Percentiles rank a stretch among this genome's conserved stretches.
Evolutionary conservation across 2,113 vertebrate species (phyloP).

Genomic region (Rhabdomys dilectus): DNA sequence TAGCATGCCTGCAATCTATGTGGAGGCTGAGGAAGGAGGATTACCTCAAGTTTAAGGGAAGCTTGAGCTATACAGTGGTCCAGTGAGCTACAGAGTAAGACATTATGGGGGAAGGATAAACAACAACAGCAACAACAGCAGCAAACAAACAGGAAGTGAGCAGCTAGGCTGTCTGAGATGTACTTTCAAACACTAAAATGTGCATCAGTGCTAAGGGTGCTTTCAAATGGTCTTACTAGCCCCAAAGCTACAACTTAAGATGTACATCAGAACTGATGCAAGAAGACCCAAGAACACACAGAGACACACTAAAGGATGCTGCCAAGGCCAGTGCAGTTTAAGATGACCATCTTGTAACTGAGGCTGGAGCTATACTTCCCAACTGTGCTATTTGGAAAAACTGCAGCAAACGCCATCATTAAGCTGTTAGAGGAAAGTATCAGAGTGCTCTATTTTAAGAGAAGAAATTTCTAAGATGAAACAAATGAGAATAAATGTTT

Average conservation of each 20-base stretch:
- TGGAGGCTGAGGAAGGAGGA: background rate
- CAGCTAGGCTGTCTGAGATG: background rate
- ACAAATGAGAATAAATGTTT: conserved; percentile 34
- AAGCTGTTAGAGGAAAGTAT: background rate
- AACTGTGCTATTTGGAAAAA: background rate
- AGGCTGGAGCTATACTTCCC: background rate
- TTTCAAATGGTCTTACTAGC: conserved; percentile 1
- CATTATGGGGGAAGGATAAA: background rate
- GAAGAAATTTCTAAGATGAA: conserved; percentile 36
- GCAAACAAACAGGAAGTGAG: background rate
- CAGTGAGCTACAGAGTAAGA: background rate
- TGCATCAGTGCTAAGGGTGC: background rate
- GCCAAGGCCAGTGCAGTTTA: background rate
- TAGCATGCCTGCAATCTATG: background rate
- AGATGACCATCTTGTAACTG: background rate
- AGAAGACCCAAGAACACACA: background rate
- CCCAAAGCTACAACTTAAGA: background rate
- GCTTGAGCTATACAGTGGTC: background rate
- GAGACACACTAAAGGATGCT: background rate
- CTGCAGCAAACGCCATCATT: background rate
- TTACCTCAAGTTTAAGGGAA: background rate
- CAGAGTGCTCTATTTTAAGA: background rate
- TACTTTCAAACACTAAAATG: conserved; percentile 51
- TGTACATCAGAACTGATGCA: background rate
- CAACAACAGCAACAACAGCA: background rate